These are phyloP conservation scores for Azemiops feae DNA, from an alignment of 2,113 vertebrate species.

Conservation along the genomic window DNA sequence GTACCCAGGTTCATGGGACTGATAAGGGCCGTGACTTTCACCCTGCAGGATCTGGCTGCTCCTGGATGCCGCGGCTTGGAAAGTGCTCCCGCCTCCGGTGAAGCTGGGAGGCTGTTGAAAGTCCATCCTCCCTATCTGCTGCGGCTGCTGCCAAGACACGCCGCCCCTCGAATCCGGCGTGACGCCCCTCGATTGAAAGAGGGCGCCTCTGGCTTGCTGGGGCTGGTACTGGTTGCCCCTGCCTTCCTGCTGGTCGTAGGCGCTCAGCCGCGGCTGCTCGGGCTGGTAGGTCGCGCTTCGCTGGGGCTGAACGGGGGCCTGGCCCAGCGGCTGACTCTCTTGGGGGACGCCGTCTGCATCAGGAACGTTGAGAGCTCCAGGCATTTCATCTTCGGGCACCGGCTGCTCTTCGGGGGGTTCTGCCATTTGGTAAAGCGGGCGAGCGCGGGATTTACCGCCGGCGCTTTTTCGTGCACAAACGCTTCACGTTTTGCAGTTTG, in stretches of 20 bases:
- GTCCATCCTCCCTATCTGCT: not conserved
- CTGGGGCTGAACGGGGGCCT: not conserved
- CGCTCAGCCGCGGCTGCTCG: not conserved
- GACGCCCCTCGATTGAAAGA: not conserved
- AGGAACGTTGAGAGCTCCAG: not conserved
- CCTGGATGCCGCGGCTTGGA: not conserved
- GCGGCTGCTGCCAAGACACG: rapidly evolving
- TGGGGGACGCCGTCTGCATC: not conserved
- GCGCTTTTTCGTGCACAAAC: not conserved
- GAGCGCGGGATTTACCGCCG: rapidly evolving
- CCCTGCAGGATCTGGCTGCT: not conserved
- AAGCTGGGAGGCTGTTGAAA: not conserved
- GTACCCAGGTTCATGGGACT: conserved; percentile 51
- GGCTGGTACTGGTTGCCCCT: not conserved
- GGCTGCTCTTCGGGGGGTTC: not conserved
- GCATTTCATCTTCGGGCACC: not conserved
- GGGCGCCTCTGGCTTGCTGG: not conserved
- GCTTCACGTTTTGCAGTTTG: not conserved
- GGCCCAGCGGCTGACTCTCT: not conserved
- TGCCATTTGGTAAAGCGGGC: not conserved
- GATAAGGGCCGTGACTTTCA: conserved; percentile 42
- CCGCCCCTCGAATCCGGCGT: not conserved
- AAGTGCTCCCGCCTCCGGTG: not conserved
- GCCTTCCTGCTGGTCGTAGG: rapidly evolving
- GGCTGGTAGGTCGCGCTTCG: not conserved